A percentile compares a stretch with the other conserved stretches of the same genome.
phyloP scores from a whole-genome alignment of 2,797 vertebrate species.

The Vespertilio murinus region DNA sequence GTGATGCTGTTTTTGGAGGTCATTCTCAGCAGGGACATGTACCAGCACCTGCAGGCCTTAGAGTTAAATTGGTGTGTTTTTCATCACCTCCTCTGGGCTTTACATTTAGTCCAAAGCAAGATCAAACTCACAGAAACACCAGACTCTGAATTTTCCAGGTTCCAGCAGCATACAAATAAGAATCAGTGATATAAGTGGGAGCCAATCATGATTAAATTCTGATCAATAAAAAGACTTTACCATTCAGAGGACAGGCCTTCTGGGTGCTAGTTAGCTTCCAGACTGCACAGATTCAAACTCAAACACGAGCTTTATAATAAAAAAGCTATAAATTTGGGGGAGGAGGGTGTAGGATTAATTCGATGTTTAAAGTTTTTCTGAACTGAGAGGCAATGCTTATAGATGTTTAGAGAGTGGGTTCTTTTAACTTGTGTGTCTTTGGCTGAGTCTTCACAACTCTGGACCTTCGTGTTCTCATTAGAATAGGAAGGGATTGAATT shows the following conservation, averaged over 20 bases:
- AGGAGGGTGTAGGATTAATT: background rate
- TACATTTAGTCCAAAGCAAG: background rate
- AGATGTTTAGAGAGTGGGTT: background rate
- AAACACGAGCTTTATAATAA: background rate
- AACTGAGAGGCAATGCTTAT: background rate
- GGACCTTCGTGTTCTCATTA: background rate
- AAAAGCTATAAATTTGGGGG: background rate
- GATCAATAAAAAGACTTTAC: background rate
- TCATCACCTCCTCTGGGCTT: background rate
- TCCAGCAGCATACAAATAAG: background rate
- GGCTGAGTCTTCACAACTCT: background rate
- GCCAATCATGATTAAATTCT: background rate
- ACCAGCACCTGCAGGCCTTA: background rate
- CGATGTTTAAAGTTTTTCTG: background rate
- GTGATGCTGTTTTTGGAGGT: background rate
- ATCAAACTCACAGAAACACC: background rate
- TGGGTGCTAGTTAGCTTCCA: accelerated
- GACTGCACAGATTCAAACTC: background rate
- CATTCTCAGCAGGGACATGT: background rate
- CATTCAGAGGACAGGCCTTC: background rate
- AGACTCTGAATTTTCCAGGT: background rate
- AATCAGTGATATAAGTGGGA: background rate
- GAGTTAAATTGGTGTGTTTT: background rate
- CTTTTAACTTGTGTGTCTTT: background rate
- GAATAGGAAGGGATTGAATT: background rate